These are phyloP conservation scores for Amphipoea oculea DNA, from an alignment of 2,888 invertebrate species.

Conservation along the genomic window DNA sequence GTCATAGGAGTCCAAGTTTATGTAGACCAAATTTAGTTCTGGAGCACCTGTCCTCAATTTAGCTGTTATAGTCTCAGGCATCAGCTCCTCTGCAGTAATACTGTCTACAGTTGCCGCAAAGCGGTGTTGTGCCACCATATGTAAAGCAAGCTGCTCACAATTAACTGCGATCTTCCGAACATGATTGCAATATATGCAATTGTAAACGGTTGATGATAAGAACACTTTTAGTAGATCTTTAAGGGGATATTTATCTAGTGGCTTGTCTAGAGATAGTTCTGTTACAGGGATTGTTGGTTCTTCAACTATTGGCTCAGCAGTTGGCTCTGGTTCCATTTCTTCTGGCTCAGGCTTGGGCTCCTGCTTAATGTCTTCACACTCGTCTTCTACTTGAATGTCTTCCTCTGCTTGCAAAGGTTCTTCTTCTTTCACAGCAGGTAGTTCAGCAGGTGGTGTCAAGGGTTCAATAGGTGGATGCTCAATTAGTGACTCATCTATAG, in stretches of 20 bases:
- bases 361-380: slow-evolving; percentile 71
- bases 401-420: slow-evolving; percentile 66
- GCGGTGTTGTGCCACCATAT: slow-evolving; percentile 94
- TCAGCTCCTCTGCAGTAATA: slow-evolving; percentile 93
- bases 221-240: slow-evolving; percentile 94
- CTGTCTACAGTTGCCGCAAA: slow-evolving; percentile 95
- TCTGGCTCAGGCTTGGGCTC: slow-evolving; percentile 81
- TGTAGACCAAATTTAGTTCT: slow-evolving; percentile 91
- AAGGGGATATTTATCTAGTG: slow-evolving; percentile 94
- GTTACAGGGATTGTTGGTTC: slow-evolving; percentile 91
- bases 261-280: slow-evolving; percentile 93
- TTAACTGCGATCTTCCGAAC: slow-evolving; percentile 96
- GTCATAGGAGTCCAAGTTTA: slow-evolving; percentile 94
- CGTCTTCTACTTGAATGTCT: slow-evolving; percentile 72
- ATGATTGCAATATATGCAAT: slow-evolving; percentile 96
- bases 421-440: slow-evolving; percentile 62
- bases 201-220: slow-evolving; percentile 92
- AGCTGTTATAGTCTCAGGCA: slow-evolving; percentile 93
- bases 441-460: slow-evolving; percentile 61
- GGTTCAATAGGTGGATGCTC: slow-evolving; percentile 56
- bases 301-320: slow-evolving; percentile 78
- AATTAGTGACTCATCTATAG: slow-evolving; percentile 54
- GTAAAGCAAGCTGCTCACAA: slow-evolving; percentile 94
- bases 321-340: slow-evolving; percentile 72
- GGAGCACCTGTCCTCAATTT: slow-evolving; percentile 92